Conservation (phyloP, 1,140 invertebrate species). For the Macrocentrus cingulum region DNA sequence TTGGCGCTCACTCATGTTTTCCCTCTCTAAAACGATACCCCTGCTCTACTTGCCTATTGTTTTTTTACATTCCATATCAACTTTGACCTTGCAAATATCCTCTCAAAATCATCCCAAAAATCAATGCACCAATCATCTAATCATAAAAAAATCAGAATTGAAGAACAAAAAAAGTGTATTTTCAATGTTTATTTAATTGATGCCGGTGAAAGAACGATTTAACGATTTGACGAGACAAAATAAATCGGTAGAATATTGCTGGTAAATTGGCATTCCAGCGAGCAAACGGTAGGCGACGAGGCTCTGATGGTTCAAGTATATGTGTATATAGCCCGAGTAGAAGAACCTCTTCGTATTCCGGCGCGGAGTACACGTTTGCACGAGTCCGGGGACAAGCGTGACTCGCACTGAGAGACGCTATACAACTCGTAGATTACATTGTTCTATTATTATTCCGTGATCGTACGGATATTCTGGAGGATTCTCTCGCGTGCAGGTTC, state of each 20-base stretch:
- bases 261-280: constrained; percentile 16
- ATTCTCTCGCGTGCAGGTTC: neutral
- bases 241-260: neutral
- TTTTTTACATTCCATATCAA: constrained; percentile 13
- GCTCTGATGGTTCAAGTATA: neutral
- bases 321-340: neutral
- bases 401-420: neutral
- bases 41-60: too few species aligned
- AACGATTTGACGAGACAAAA: too few species aligned
- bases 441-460: constrained; percentile 7
- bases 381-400: constrained; percentile 17
- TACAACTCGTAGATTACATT: neutral
- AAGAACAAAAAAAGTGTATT: too few species aligned
- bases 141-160: too few species aligned
- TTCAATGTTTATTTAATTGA: too few species aligned
- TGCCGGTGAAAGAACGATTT: too few species aligned
- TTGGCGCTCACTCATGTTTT: constrained; percentile 5
- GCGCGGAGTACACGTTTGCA: constrained; percentile 21
- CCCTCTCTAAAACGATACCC: too few species aligned
- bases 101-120: too few species aligned
- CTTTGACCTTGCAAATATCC: neutral
- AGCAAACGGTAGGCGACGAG: neutral
- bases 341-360: constrained; percentile 6
- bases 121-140: too few species aligned
- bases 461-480: constrained; percentile 9